Conservation (phyloP, 2,888 invertebrate species). For the Ectemnius continuus region DNA sequence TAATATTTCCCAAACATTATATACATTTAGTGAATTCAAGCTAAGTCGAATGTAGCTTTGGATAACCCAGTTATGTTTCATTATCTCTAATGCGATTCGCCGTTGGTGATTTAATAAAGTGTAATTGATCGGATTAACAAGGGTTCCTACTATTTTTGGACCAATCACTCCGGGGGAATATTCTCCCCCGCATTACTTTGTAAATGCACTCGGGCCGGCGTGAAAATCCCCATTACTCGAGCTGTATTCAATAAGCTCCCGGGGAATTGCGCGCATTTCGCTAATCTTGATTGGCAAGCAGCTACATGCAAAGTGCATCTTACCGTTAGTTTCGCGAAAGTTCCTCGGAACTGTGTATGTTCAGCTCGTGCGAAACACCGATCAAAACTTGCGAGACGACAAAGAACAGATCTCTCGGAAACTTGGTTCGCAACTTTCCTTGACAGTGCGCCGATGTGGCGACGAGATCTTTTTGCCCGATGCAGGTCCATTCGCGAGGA, state of each 20-base stretch:
- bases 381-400: slow-evolving; percentile 54
- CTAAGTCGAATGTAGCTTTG: no score
- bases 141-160: no score
- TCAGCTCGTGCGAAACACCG: slow-evolving; percentile 44
- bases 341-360: slow-evolving; percentile 54
- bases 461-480: slow-evolving; percentile 30
- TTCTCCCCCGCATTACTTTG: no score
- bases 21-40: no score
- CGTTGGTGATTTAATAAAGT: no score
- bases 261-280: slow-evolving; percentile 25
- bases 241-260: slow-evolving; percentile 25
- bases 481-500: slow-evolving; percentile 15
- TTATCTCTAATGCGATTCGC: no score
- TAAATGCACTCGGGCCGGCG: neutral
- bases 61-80: no score
- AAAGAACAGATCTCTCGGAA: slow-evolving; percentile 44
- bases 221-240: slow-evolving; percentile 19
- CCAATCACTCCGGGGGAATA: no score
- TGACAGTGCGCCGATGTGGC: slow-evolving; percentile 22
- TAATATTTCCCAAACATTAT: no score
- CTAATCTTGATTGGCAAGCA: slow-evolving; percentile 59
- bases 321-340: slow-evolving; percentile 34
- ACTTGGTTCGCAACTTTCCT: slow-evolving; percentile 50
- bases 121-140: no score
- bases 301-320: slow-evolving; percentile 34